Evolutionary conservation across 1,140 invertebrate species (phyloP).

Genomic region (Lordiphosa clarofinis): DNA sequence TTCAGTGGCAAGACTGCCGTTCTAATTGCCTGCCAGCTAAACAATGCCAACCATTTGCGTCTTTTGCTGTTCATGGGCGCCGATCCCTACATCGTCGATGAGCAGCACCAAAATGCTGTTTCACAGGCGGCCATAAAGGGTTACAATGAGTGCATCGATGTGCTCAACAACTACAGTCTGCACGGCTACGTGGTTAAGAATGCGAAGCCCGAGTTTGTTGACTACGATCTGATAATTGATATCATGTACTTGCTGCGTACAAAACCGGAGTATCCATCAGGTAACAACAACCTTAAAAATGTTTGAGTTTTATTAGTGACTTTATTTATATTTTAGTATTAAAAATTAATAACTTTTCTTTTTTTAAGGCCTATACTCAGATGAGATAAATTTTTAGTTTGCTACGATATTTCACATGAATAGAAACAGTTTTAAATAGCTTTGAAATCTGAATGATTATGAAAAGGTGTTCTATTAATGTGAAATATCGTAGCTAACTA

Average conservation of each 20-base stretch:
- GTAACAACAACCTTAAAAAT: too few relatives aligned
- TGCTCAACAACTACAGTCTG: slow-evolving; percentile 42
- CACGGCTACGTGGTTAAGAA: slow-evolving; percentile 35
- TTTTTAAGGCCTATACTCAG: too few relatives aligned
- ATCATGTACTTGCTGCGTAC: slow-evolving; percentile 47
- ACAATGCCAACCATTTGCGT: slow-evolving; percentile 83
- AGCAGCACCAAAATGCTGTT: slow-evolving; percentile 85
- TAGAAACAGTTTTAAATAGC: too few relatives aligned
- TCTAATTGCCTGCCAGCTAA: slow-evolving; percentile 86
- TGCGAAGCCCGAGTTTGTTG: slow-evolving; percentile 41
- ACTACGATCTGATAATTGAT: slow-evolving; percentile 54
- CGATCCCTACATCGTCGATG: slow-evolving; percentile 83
- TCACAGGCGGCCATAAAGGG: slow-evolving; percentile 82
- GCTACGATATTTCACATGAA: too few relatives aligned
- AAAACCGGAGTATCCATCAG: slow-evolving; percentile 35
- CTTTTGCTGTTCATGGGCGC: slow-evolving; percentile 85
- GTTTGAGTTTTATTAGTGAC: too few relatives aligned
- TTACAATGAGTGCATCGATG: slow-evolving; percentile 47
- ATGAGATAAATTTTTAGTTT: too few relatives aligned
- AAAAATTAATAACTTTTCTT: too few relatives aligned
- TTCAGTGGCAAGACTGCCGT: slow-evolving; percentile 85
- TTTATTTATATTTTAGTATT: too few relatives aligned
- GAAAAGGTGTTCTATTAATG: too few relatives aligned
- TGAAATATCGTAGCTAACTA: too few relatives aligned
- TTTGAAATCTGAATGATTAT: too few relatives aligned